phyloP scores from a whole-genome alignment of 1,140 invertebrate species.

The Drosophila tristis region DNA sequence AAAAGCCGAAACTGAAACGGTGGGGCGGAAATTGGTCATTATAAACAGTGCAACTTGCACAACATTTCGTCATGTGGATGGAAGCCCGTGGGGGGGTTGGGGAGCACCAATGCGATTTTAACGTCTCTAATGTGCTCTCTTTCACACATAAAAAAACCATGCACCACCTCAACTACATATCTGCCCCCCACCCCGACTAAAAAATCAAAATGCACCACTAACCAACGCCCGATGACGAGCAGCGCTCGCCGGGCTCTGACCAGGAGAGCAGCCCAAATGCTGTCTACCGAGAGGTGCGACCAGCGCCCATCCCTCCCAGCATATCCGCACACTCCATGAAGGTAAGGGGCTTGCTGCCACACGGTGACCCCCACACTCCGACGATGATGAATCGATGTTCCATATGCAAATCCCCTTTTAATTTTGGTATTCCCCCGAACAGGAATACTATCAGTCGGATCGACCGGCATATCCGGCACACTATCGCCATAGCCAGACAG shows the following conservation, averaged over 20 bases:
- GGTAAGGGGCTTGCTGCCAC: conserved; percentile 48
- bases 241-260: conserved; percentile 83
- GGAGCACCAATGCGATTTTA: conserved; percentile 27
- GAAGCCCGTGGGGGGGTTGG: neutral
- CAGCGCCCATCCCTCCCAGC: conserved; percentile 78
- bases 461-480: conserved; percentile 71
- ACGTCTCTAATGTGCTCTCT: conserved; percentile 39
- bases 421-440: conserved; percentile 52
- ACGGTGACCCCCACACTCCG: neutral
- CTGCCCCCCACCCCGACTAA: conserved; percentile 25
- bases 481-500: conserved; percentile 83
- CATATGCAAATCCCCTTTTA: conserved; percentile 6
- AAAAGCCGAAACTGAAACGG: conserved; percentile 39
- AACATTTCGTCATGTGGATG: conserved; percentile 34
- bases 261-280: conserved; percentile 72
- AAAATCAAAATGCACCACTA: conserved; percentile 48
- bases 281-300: conserved; percentile 72
- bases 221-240: conserved; percentile 33
- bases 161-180: conserved; percentile 12
- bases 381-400: conserved; percentile 1
- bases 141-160: conserved; percentile 17
- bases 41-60: neutral
- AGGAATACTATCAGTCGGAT: conserved; percentile 84
- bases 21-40: conserved; percentile 46
- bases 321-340: conserved; percentile 84